These are phyloP conservation scores for Orchestia grillus DNA, from an alignment of 1,140 invertebrate species.

Conservation along the genomic window DNA sequence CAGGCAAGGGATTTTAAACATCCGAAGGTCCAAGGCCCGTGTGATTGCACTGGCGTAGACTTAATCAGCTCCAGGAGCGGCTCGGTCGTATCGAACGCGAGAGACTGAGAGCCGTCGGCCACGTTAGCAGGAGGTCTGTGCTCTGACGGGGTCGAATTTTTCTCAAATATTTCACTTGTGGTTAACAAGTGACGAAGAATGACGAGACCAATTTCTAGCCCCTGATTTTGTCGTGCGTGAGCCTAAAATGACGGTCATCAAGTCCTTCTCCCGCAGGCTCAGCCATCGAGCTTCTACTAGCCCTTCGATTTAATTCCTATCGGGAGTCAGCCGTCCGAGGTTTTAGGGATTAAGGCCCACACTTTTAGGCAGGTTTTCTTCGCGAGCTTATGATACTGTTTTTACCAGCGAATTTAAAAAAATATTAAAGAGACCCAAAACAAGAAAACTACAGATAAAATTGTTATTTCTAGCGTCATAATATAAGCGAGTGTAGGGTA, in stretches of 20 bases:
- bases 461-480: background rate
- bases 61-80: background rate
- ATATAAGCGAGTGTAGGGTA: background rate
- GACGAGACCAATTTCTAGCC: conserved; percentile 13
- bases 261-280: conserved; percentile 5
- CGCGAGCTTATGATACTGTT: too few species aligned
- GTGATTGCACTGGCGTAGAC: background rate
- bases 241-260: background rate
- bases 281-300: background rate
- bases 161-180: background rate
- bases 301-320: background rate
- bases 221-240: background rate
- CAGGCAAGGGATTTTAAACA: background rate
- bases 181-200: background rate
- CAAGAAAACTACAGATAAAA: background rate
- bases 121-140: background rate
- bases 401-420: too few species aligned
- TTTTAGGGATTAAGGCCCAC: background rate
- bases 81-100: background rate
- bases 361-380: background rate
- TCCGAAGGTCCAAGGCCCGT: background rate
- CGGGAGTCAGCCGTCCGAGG: background rate
- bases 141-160: background rate
- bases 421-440: too few species aligned
- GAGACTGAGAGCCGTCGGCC: background rate